Evolutionary conservation across 1,140 invertebrate genomes (phyloP).

Genomic region (Drosophila auraria): DNA sequence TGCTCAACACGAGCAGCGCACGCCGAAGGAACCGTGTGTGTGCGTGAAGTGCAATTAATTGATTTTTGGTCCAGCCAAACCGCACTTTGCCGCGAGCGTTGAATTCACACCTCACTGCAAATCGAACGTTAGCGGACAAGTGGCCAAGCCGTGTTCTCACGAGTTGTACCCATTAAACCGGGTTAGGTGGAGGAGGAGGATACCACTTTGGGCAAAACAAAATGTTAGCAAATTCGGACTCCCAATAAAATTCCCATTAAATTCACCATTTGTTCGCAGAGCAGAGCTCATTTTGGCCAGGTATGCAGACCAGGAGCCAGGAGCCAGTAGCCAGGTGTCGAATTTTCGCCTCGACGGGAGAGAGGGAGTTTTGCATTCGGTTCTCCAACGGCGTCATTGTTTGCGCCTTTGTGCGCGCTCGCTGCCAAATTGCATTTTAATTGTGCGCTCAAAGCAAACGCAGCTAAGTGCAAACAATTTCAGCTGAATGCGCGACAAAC

Average conservation of each 20-base stretch:
- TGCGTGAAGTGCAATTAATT: slow-evolving; percentile 36
- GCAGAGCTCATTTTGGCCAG: slow-evolving; percentile 10
- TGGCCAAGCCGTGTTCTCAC: slow-evolving; percentile 4
- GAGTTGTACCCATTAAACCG: neutral
- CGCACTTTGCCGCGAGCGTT: neutral
- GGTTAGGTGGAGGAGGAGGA: neutral
- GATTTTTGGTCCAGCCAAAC: slow-evolving; percentile 22
- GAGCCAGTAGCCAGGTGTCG: slow-evolving; percentile 17
- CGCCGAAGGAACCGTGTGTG: slow-evolving; percentile 21
- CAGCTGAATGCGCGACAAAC: slow-evolving; percentile 74
- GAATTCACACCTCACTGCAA: slow-evolving; percentile 31
- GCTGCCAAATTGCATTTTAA: slow-evolving; percentile 75
- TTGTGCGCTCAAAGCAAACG: slow-evolving; percentile 67
- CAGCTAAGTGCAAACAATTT: slow-evolving; percentile 75
- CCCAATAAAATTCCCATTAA: slow-evolving; percentile 19
- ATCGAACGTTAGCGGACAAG: slow-evolving; percentile 12
- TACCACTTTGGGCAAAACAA: neutral
- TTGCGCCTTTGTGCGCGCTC: slow-evolving; percentile 34
- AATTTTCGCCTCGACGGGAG: slow-evolving; percentile 25
- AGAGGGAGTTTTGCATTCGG: slow-evolving; percentile 20
- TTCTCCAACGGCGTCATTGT: slow-evolving; percentile 37
- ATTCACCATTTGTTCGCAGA: slow-evolving; percentile 28
- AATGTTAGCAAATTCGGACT: slow-evolving; percentile 18
- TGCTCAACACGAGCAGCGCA: slow-evolving; percentile 13
- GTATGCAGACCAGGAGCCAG: slow-evolving; percentile 6